These are phyloP conservation scores for Macrosteles quadrilineatus DNA, from an alignment of 1,140 invertebrate genomes.

Conservation along the genomic window DNA sequence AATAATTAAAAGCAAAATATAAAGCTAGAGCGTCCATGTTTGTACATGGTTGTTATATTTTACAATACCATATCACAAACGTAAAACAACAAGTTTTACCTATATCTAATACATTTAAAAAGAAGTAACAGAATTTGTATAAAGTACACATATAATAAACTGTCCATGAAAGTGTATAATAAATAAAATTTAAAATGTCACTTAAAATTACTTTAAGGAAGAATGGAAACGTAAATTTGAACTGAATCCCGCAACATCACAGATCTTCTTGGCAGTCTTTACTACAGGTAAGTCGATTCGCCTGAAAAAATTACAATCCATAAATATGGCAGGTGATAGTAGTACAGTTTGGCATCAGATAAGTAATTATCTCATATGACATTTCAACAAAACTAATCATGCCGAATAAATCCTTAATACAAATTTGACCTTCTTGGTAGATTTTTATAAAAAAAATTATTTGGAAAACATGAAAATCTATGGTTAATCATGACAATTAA, in stretches of 20 bases:
- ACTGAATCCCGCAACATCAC: slow-evolving; percentile 21
- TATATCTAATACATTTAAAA: slow-evolving; percentile 17
- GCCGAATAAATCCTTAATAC: too few relatives aligned
- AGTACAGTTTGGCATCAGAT: too few relatives aligned
- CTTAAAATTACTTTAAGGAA: background rate
- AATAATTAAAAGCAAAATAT: too few relatives aligned
- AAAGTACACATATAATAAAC: slow-evolving; percentile 19
- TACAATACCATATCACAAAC: slow-evolving; percentile 27
- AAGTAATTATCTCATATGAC: too few relatives aligned
- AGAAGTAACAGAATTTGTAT: slow-evolving; percentile 17
- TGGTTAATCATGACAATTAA: too few relatives aligned
- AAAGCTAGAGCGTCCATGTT: too few relatives aligned
- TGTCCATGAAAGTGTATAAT: background rate
- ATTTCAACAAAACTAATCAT: too few relatives aligned
- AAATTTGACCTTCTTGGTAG: too few relatives aligned
- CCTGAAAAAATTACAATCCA: too few relatives aligned
- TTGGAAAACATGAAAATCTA: too few relatives aligned
- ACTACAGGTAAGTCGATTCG: slow-evolving; percentile 50
- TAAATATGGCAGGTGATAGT: too few relatives aligned
- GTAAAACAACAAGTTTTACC: slow-evolving; percentile 17
- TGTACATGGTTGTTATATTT: slow-evolving; percentile 10
- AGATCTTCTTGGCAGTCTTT: slow-evolving; percentile 21
- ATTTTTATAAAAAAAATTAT: too few relatives aligned
- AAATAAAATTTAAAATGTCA: slow-evolving; percentile 13
- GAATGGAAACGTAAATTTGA: slow-evolving; percentile 17